Evolutionary conservation across 92 coral and sea anemone genomes (phyloP), one percentile per base, ranked within the genome.

Genomic region (Porites rus): DNA sequence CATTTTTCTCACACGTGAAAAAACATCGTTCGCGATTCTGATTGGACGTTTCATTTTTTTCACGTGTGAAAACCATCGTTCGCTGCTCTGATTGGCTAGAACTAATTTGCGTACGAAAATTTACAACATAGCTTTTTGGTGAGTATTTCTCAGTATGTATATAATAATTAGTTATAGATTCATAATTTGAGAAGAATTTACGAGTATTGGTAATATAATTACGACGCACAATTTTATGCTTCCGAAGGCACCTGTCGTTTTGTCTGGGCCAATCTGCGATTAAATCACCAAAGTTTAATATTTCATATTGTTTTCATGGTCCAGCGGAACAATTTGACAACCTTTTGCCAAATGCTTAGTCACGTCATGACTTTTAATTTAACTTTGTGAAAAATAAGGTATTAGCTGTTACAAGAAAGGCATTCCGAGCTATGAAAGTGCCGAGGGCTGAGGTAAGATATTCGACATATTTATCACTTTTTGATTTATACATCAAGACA

Each of bases 161-260:
- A n/a, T n/a, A n/a, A n/a, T n/a, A n/a, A n/a, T 60, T 28, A 19
- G 25, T 58, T 19, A 20, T 58, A 18, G 21, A 58, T 21, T 59
- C 10, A 77, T 17, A 62, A 20, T 25, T 43, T 28, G 20, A 1
- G n/a, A 31, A 38, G 81, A 77, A 61, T n/a, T 50, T 60, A 17
- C 10, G 17, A 38, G 46, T n/a, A 10, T 46, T 62, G 54, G 18
- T 56, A 50, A 17, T 5, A 9, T 1, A 13, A 64, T 60, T 16
- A 22, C 25, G 53, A 66, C 50, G 64, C 16, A 52, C 43, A 20
- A 79, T 66, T 79, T 66, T 66, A 51, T 51, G 59, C 25, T 67
- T 79, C 84, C 65, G 84, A 67, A 74, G 25, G 25, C 65, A 66
- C 74, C 68, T 66, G 10, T 22, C 53, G 75, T n/a, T 25, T 51